Conservation (phyloP, 2,797 vertebrate species). For the Myotis daubentonii region DNA sequence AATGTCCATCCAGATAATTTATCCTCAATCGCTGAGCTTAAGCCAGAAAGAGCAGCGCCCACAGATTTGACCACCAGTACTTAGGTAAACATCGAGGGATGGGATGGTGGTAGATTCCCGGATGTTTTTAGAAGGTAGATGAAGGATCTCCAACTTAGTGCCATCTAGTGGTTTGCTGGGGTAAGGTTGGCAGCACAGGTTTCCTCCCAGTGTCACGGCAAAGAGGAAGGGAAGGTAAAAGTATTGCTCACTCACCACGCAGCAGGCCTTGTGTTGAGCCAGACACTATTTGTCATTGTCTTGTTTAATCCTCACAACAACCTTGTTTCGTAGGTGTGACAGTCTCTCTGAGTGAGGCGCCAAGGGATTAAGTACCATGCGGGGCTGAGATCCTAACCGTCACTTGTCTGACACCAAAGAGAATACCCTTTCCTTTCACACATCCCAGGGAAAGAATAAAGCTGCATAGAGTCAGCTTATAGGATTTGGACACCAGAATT, state of each 20-base stretch:
- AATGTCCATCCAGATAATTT: background rate
- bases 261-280: background rate
- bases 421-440: background rate
- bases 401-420: background rate
- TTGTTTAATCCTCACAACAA: background rate
- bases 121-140: background rate
- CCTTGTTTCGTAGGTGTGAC: background rate
- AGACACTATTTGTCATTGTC: rapidly evolving
- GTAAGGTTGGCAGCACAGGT: background rate
- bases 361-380: background rate
- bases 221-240: background rate
- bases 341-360: background rate
- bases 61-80: background rate
- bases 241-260: rapidly evolving
- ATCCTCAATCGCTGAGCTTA: background rate
- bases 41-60: background rate
- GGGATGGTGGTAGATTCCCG: background rate
- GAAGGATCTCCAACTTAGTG: background rate
- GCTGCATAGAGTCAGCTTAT: no score
- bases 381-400: background rate
- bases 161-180: constrained; percentile 59
- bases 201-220: background rate
- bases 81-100: background rate
- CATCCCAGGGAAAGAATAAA: background rate
- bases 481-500: background rate